Conservation (phyloP, 2,797 vertebrate genomes). For the Cephalopachus bancanus region DNA sequence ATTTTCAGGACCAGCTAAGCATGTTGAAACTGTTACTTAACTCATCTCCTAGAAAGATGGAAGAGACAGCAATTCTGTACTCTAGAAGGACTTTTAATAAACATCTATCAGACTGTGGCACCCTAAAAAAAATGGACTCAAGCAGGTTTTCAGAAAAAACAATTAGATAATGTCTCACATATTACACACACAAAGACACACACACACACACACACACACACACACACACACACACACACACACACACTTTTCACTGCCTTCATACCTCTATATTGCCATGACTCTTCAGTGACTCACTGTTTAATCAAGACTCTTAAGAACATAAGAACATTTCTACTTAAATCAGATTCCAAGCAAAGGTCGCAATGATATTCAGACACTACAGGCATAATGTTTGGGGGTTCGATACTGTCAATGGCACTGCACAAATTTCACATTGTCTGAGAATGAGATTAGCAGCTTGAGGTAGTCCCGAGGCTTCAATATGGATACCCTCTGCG, state of each 20-base stretch:
- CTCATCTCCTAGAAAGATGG: not conserved
- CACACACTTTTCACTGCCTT: not conserved
- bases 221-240: too few species aligned
- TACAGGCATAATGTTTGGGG: not conserved
- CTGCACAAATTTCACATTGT: not conserved
- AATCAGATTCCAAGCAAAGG: not conserved
- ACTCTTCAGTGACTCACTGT: not conserved
- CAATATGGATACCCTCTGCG: not conserved
- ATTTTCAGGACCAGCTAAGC: constrained; percentile 49
- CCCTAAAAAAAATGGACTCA: not conserved
- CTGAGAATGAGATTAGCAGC: not conserved
- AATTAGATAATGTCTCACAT: not conserved
- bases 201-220: too few species aligned
- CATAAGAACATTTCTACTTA: constrained; percentile 23
- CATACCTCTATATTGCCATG: not conserved
- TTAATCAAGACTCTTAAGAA: constrained; percentile 40
- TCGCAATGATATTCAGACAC: not conserved
- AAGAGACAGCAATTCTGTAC: not conserved
- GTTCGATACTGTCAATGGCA: not conserved
- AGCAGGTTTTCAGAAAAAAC: constrained; percentile 39
- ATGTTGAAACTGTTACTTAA: constrained; percentile 13
- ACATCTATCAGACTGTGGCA: not conserved
- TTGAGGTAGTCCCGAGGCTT: not conserved
- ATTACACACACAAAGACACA: not conserved
- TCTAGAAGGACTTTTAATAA: constrained; percentile 43